Evolutionary conservation across 2,113 vertebrate genomes (phyloP).

Genomic region (Halichoeres trimaculatus): DNA sequence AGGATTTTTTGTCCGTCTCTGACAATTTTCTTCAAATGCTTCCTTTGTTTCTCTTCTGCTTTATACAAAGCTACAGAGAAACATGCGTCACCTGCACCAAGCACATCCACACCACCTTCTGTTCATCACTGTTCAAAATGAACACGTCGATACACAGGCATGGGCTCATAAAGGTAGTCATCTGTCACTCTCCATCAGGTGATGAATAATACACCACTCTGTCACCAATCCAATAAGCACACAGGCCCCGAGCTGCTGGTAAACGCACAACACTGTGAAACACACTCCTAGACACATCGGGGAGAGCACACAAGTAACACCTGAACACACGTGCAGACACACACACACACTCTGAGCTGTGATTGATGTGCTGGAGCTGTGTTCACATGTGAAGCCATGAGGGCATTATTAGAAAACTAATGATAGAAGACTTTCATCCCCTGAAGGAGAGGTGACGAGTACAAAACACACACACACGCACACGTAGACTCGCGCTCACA

Average conservation of each 20-base stretch:
- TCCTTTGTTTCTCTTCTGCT: not conserved
- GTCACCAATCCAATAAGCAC: constrained; percentile 64
- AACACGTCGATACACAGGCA: constrained; percentile 13
- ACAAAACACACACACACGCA: constrained; percentile 16
- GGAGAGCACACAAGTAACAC: constrained; percentile 18
- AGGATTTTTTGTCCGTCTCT: too few relatives aligned
- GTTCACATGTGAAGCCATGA: constrained; percentile 64
- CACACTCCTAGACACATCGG: constrained; percentile 9
- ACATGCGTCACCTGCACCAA: not conserved
- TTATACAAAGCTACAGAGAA: not conserved
- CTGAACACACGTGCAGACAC: constrained; percentile 1
- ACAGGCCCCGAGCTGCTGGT: constrained; percentile 49
- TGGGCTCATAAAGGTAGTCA: constrained; percentile 38
- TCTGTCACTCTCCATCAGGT: constrained; percentile 65
- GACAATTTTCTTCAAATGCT: not conserved
- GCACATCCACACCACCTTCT: not conserved
- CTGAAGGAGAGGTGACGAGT: constrained; percentile 44
- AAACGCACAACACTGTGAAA: constrained; percentile 42
- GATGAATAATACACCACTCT: constrained; percentile 68
- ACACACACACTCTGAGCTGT: constrained; percentile 38
- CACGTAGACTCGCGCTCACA: not conserved
- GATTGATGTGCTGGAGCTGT: constrained; percentile 73
- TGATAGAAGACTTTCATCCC: constrained; percentile 64
- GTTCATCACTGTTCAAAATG: constrained; percentile 18
- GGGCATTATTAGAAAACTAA: constrained; percentile 69